phyloP scores from a whole-genome alignment of 2,888 invertebrate species.

The Chamaedrilus cognettii region DNA sequence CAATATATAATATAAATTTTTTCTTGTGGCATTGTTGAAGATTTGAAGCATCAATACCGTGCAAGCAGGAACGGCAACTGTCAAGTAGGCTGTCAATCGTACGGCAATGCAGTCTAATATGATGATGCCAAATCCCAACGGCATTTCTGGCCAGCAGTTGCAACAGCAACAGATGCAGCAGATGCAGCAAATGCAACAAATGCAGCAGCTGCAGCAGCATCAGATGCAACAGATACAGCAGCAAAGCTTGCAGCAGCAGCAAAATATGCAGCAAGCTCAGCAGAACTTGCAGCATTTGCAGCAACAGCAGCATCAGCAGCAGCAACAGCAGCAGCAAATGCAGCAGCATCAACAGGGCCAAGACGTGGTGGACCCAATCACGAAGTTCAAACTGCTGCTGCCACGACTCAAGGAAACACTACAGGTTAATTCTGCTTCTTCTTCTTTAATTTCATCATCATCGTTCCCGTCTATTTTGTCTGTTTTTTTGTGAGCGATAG shows the following conservation, averaged over 20 bases:
- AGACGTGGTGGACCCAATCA: not conserved
- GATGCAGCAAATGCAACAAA: not conserved
- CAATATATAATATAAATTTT: no score
- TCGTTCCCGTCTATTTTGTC: no score
- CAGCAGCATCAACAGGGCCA: not conserved
- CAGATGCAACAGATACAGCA: not conserved
- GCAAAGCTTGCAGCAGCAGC: not conserved
- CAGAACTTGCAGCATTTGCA: not conserved
- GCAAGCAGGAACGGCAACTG: no score
- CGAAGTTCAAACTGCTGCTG: not conserved
- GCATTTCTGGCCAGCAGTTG: no score
- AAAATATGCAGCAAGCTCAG: not conserved
- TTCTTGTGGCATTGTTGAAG: no score
- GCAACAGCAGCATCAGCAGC: not conserved
- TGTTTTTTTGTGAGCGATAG: no score
- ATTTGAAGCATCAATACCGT: no score
- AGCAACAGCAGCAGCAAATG: not conserved
- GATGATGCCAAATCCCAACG: no score
- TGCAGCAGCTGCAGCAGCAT: not conserved
- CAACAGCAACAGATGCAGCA: no score
- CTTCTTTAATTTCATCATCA: no score
- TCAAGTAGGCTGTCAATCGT: no score
- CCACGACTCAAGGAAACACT: not conserved
- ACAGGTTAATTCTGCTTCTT: not conserved
- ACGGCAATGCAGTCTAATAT: no score